Evolutionary conservation across 2,113 vertebrate species (phyloP).

Genomic region (Lepidothrix coronata): DNA sequence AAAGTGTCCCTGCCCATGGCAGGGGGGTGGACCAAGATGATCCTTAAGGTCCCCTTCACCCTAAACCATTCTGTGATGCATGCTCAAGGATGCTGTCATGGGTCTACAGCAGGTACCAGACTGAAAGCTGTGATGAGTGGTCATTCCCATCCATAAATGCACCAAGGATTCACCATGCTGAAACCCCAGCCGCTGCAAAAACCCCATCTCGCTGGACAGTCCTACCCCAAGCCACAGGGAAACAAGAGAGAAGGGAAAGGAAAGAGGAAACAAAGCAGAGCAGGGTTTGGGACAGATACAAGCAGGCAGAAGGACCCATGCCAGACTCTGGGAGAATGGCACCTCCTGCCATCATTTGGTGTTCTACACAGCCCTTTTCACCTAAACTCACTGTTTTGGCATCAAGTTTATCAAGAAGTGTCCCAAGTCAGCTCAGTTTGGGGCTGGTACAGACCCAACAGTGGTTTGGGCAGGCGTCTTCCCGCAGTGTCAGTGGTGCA

Average conservation of each 20-base stretch:
- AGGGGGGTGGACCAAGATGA: neutral
- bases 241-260: neutral
- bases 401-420: neutral
- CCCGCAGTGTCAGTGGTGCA: fast-evolving
- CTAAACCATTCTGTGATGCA: neutral
- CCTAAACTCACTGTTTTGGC: neutral
- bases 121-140: neutral
- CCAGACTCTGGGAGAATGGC: neutral
- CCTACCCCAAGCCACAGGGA: neutral
- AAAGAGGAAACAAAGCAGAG: neutral
- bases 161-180: neutral
- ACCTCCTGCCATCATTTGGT: fast-evolving
- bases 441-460: neutral
- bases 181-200: neutral
- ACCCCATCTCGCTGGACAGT: fast-evolving
- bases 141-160: neutral
- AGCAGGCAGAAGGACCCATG: neutral
- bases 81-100: neutral
- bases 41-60: neutral
- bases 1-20: neutral
- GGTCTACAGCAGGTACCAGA: neutral
- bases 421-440: neutral
- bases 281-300: neutral
- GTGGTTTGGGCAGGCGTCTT: neutral
- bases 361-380: neutral